phyloP scores from a whole-genome alignment of 2,888 invertebrate genomes.

The Drosophila anomalata region DNA sequence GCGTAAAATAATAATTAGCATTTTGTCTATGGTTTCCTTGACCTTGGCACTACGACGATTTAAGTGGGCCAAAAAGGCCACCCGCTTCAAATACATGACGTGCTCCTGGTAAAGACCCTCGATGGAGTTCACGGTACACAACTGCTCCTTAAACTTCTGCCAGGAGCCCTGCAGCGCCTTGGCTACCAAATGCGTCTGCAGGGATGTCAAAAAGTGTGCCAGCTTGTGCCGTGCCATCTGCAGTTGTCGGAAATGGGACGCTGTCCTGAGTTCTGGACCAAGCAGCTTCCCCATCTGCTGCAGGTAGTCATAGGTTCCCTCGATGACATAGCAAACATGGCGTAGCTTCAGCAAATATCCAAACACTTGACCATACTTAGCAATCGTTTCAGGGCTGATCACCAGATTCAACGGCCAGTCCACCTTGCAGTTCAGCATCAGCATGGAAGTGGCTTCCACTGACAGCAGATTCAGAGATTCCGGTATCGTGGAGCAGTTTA shows the following conservation, averaged over 20 bases:
- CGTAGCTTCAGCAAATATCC: slow-evolving; percentile 90
- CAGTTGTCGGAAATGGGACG: slow-evolving; percentile 89
- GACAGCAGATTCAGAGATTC: slow-evolving; percentile 87
- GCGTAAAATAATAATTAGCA: slow-evolving; percentile 89
- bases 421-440: slow-evolving; percentile 89
- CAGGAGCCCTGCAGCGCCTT: slow-evolving; percentile 90
- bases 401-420: slow-evolving; percentile 92
- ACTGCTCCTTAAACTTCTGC: slow-evolving; percentile 89
- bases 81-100: slow-evolving; percentile 89
- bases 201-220: slow-evolving; percentile 90
- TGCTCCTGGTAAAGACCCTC: slow-evolving; percentile 90
- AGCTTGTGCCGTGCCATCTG: slow-evolving; percentile 90
- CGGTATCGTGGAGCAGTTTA: slow-evolving; percentile 85
- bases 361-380: slow-evolving; percentile 90
- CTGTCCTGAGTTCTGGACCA: slow-evolving; percentile 85
- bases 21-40: slow-evolving; percentile 88
- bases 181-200: slow-evolving; percentile 91
- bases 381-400: slow-evolving; percentile 88
- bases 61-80: slow-evolving; percentile 90
- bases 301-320: slow-evolving; percentile 88
- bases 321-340: slow-evolving; percentile 90
- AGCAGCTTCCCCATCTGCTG: slow-evolving; percentile 86
- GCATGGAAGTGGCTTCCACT: slow-evolving; percentile 88
- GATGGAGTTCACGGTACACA: slow-evolving; percentile 87
- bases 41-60: slow-evolving; percentile 89